phyloP scores from a whole-genome alignment of 2,888 invertebrate genomes.

The Drosophila neotestacea region DNA sequence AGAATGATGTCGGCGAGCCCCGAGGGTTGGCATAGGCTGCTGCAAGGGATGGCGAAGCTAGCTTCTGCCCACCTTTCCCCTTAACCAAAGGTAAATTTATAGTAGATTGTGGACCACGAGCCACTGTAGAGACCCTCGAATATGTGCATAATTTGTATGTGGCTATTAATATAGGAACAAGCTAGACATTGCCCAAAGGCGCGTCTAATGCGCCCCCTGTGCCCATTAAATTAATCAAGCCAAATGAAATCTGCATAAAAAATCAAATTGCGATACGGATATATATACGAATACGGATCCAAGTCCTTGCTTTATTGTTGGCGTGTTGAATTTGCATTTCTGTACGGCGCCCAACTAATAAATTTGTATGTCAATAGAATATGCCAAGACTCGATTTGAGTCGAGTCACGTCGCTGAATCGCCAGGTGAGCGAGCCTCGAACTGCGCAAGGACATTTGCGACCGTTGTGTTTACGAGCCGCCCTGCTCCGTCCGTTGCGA shows the following conservation, averaged over 20 bases:
- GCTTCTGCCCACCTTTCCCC: no score
- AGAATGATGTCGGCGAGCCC: constrained; percentile 62
- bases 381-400: constrained; percentile 6
- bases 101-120: neutral
- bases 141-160: constrained; percentile 38
- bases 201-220: constrained; percentile 60
- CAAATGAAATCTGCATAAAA: constrained; percentile 76
- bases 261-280: constrained; percentile 13
- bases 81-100: no score
- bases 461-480: constrained; percentile 55
- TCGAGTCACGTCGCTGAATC: constrained; percentile 40
- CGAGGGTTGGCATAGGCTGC: constrained; percentile 32
- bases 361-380: constrained; percentile 79
- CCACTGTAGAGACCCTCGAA: constrained; percentile 24
- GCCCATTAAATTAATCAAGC: constrained; percentile 76
- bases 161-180: constrained; percentile 43
- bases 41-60: constrained; percentile 54
- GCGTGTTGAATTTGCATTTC: constrained; percentile 79
- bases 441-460: constrained; percentile 84
- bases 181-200: constrained; percentile 59
- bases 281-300: constrained; percentile 1
- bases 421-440: constrained; percentile 61
- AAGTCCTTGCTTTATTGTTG: constrained; percentile 50
- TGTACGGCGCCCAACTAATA: constrained; percentile 75
- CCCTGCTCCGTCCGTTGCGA: constrained; percentile 5